phyloP scores from a whole-genome alignment of 2,113 vertebrate species.

The Myiopsitta monachus region DNA sequence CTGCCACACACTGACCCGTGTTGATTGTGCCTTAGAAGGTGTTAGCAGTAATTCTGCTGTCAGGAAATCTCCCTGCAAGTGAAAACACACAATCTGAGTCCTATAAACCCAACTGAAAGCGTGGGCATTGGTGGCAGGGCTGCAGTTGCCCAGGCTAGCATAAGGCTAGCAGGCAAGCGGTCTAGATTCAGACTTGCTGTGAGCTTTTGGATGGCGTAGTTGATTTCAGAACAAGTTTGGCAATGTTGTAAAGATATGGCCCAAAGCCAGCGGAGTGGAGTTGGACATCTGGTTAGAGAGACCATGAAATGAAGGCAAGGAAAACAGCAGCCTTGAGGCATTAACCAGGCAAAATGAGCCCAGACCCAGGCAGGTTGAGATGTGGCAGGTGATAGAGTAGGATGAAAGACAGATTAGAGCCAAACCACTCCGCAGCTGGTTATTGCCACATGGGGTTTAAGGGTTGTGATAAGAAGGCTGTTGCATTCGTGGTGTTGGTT shows the following conservation, averaged over 20 bases:
- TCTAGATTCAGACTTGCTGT: background rate
- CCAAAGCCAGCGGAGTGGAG: background rate
- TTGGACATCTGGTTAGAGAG: conserved; percentile 37
- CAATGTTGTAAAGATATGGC: background rate
- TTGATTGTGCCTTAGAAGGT: background rate
- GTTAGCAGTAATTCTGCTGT: background rate
- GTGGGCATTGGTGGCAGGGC: background rate
- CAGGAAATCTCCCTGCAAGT: background rate
- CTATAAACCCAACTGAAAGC: background rate
- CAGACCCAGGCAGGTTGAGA: background rate
- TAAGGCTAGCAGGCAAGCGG: background rate
- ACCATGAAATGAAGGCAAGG: background rate
- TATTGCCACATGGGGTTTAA: background rate
- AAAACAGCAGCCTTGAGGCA: conserved; percentile 23
- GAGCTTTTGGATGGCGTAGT: background rate
- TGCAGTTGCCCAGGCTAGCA: background rate
- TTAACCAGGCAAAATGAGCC: background rate
- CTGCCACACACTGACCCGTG: background rate
- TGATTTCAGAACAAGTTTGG: conserved; percentile 12
- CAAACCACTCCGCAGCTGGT: background rate
- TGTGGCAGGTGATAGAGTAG: background rate
- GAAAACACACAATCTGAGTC: background rate
- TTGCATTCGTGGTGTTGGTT: background rate
- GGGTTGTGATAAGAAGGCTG: background rate
- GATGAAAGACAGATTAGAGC: background rate